These are phyloP conservation scores for Urophycis tenuis DNA, from an alignment of 2,797 vertebrate genomes.

Conservation along the genomic window DNA sequence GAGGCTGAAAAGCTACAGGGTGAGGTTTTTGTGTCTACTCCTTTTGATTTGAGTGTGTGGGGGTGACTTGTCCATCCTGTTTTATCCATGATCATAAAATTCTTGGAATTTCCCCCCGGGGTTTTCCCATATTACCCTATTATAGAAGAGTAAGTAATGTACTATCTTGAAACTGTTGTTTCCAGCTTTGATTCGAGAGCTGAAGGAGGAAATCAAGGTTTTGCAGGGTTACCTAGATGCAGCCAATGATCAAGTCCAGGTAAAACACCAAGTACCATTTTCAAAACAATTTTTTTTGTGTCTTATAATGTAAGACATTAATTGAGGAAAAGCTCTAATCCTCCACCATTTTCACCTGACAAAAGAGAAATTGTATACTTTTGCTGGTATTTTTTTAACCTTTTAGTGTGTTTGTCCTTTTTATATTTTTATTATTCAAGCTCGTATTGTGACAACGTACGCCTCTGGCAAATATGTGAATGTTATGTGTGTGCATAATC, in stretches of 20 bases:
- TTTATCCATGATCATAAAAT: not conserved
- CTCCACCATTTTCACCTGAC: too few relatives aligned
- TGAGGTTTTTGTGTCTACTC: slow-evolving; percentile 41
- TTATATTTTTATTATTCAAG: too few relatives aligned
- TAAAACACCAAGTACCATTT: slow-evolving; percentile 37
- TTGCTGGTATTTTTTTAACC: too few relatives aligned
- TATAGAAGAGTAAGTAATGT: not conserved
- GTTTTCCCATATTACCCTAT: not conserved
- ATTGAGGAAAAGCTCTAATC: not conserved
- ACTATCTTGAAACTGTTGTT: not conserved
- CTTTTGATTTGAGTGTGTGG: not conserved
- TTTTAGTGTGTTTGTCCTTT: too few relatives aligned
- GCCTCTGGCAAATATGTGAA: not conserved
- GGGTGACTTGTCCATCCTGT: not conserved
- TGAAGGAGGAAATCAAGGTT: slow-evolving; percentile 61
- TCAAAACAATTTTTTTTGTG: too few relatives aligned
- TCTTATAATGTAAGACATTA: not conserved
- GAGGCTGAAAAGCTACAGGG: slow-evolving; percentile 65
- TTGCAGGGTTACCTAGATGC: slow-evolving; percentile 71
- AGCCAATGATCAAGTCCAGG: slow-evolving; percentile 76
- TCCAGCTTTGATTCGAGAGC: slow-evolving; percentile 66
- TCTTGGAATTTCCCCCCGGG: too few relatives aligned
- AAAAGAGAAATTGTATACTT: not conserved
- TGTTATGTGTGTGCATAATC: not conserved
- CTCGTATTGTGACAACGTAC: not conserved